Conservation (phyloP, 2,113 vertebrate species). For the Pituophis catenifer region DNA sequence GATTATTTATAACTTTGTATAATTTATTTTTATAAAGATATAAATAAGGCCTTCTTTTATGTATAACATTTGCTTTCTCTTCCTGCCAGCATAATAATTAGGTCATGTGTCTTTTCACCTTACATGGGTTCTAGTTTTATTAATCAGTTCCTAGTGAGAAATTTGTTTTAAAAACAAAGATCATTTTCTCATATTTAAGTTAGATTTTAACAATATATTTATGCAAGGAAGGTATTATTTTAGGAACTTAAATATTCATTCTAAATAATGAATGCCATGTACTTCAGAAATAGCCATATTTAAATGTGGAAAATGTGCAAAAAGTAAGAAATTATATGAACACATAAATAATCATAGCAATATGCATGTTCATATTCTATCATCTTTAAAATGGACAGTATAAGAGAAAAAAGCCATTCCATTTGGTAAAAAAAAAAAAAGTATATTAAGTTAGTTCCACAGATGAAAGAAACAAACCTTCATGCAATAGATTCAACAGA, state of each 20-base stretch:
- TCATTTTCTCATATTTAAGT: conserved; percentile 5
- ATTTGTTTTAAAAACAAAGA: background rate
- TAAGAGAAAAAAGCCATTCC: background rate
- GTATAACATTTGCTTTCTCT: conserved; percentile 24
- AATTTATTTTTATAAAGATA: background rate
- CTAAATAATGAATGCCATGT: background rate
- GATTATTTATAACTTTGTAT: conserved; percentile 10
- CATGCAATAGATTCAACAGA: background rate
- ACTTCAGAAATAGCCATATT: background rate
- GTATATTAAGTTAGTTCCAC: background rate
- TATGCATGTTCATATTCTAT: conserved; percentile 14
- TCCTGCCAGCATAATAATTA: conserved; percentile 13
- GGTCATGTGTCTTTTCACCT: conserved; percentile 17
- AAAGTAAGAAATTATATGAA: background rate
- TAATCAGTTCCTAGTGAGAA: background rate
- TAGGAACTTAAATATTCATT: background rate
- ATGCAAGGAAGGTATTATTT: background rate
- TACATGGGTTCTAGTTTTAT: conserved; percentile 8
- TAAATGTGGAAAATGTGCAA: background rate
- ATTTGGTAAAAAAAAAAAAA: background rate
- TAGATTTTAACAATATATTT: conserved; percentile 15
- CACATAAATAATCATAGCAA: background rate
- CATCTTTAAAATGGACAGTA: background rate
- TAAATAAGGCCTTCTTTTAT: background rate
- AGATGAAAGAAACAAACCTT: background rate